Percentiles rank a stretch among this genome's conserved stretches.
These are phyloP conservation scores for Morpho deidamia DNA, from an alignment of 2,888 invertebrate species.

Conservation along the genomic window DNA sequence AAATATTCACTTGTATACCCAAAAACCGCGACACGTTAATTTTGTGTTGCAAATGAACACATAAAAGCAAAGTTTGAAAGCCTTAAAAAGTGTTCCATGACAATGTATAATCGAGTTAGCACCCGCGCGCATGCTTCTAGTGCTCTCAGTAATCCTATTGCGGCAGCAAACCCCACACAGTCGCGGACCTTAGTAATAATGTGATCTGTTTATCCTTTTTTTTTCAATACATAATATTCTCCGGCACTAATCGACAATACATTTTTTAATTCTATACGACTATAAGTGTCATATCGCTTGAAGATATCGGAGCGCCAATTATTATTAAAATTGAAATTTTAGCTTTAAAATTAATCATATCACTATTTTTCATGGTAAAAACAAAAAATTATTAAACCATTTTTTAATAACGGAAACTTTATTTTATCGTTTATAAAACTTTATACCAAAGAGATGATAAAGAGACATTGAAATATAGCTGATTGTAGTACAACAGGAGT, in stretches of 20 bases:
- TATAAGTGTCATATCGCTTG: not conserved
- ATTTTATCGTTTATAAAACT: not conserved
- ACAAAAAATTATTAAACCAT: not conserved
- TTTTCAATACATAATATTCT: not conserved
- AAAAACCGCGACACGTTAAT: not conserved
- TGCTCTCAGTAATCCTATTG: not conserved
- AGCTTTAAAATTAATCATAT: not conserved
- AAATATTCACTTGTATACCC: no score
- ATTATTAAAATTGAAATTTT: not conserved
- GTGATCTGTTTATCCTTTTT: not conserved
- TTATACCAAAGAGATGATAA: conserved; percentile 3
- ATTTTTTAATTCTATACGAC: not conserved
- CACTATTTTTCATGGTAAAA: not conserved
- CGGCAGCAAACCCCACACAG: not conserved
- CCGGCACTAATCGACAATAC: not conserved
- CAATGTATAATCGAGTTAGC: not conserved
- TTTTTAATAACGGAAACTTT: conserved; percentile 3
- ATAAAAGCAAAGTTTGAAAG: not conserved
- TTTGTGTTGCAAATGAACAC: not conserved
- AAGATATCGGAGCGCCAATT: no score
- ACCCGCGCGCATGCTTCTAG: not conserved
- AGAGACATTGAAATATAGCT: conserved; percentile 10
- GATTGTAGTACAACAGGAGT: not conserved
- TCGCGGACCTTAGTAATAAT: not conserved
- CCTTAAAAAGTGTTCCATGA: not conserved